These are phyloP conservation scores for Cylas formicarius DNA, from an alignment of 1,140 invertebrate species.

Conservation along the genomic window DNA sequence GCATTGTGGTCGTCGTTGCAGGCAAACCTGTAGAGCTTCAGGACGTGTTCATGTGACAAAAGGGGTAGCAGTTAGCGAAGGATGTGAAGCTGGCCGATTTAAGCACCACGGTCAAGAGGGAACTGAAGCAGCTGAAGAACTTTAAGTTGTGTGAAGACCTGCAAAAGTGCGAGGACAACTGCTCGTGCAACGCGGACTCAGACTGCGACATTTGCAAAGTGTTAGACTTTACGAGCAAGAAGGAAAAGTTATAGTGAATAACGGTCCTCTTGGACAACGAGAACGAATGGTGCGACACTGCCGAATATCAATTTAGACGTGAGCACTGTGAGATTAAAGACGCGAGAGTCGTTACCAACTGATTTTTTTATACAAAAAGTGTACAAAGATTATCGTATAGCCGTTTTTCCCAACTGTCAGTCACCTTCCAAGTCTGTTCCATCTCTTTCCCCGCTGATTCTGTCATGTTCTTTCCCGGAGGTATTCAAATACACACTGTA, in stretches of 20 bases:
- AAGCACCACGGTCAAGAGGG: slow-evolving; percentile 29
- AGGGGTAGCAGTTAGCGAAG: slow-evolving; percentile 36
- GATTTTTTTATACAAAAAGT: too few relatives aligned
- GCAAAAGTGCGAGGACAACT: slow-evolving; percentile 39
- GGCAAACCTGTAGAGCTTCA: slow-evolving; percentile 38
- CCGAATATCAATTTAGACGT: too few relatives aligned
- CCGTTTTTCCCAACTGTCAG: too few relatives aligned
- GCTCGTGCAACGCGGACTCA: slow-evolving; percentile 38
- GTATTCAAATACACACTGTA: too few relatives aligned
- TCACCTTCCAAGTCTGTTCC: too few relatives aligned
- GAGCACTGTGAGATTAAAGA: too few relatives aligned
- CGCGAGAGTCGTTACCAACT: too few relatives aligned
- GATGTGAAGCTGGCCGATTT: slow-evolving; percentile 20
- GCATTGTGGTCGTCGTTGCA: slow-evolving; percentile 5
- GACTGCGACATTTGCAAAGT: slow-evolving; percentile 41
- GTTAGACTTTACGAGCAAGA: slow-evolving; percentile 39
- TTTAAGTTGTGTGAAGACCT: slow-evolving; percentile 39
- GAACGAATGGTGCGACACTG: too few relatives aligned
- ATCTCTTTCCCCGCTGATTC: too few relatives aligned
- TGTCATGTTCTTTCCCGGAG: too few relatives aligned
- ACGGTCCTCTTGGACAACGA: slow-evolving; percentile 11
- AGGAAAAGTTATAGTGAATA: slow-evolving; percentile 37
- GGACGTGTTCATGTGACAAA: slow-evolving; percentile 60
- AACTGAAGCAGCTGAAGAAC: slow-evolving; percentile 37
- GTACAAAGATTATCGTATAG: too few relatives aligned